These are phyloP conservation scores for Aplysina aerophoba DNA, from an alignment of 37 sponge, comb jelly and placozoan genomes.

Conservation along the genomic window DNA sequence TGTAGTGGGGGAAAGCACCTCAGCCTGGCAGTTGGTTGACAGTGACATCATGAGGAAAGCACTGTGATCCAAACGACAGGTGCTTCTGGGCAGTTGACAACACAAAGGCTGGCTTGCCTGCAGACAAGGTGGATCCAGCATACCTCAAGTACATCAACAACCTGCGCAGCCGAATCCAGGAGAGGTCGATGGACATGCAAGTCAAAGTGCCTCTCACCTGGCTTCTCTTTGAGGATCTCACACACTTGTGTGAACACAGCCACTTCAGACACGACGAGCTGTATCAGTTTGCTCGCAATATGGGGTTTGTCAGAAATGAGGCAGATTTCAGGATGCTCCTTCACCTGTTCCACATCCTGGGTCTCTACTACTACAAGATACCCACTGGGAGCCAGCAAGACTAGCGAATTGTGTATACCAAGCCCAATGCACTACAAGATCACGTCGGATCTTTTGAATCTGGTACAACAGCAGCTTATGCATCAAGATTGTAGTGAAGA, in stretches of 20 bases:
- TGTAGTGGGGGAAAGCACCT: too few species aligned
- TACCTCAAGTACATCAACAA: neutral
- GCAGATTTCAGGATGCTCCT: neutral
- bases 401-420: too few species aligned
- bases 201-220: neutral
- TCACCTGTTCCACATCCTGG: neutral
- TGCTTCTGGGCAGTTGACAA: conserved; percentile 36
- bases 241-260: neutral
- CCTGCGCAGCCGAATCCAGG: neutral
- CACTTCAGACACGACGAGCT: neutral
- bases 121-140: neutral
- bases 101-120: conserved; percentile 23
- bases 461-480: too few species aligned
- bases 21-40: too few species aligned
- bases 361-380: conserved; percentile 1
- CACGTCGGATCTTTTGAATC: neutral
- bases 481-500: too few species aligned
- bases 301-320: neutral
- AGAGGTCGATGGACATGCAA: neutral
- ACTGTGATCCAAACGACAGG: conserved; percentile 9
- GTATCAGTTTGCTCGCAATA: neutral
- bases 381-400: too few species aligned
- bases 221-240: conserved; percentile 12
- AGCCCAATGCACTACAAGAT: neutral
- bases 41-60: too few species aligned